Percentiles rank a stretch among this genome's conserved stretches.
Evolutionary conservation across 2,888 invertebrate species (phyloP).

Genomic region (Rhyacophila evoluta): DNA sequence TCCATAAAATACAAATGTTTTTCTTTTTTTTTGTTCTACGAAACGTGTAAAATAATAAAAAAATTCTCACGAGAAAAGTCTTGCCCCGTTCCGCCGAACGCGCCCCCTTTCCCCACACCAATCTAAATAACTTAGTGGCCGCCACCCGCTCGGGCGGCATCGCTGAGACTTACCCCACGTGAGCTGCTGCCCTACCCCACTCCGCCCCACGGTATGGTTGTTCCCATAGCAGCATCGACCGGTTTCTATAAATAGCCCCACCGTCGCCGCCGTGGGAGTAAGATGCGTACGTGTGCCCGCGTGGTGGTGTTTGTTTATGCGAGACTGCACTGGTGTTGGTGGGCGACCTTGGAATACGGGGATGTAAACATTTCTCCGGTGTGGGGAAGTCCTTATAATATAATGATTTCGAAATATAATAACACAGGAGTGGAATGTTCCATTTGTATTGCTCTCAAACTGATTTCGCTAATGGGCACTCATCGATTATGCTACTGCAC

Average conservation of each 20-base stretch:
- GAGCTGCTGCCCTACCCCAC: conserved; percentile 63
- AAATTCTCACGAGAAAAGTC: background rate
- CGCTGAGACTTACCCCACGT: conserved; percentile 22
- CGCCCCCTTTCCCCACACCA: background rate
- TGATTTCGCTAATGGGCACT: too few relatives aligned
- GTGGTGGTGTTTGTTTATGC: conserved; percentile 17
- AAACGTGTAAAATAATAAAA: background rate
- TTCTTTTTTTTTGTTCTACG: background rate
- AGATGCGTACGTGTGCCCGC: conserved; percentile 13
- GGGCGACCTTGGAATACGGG: conserved; percentile 13
- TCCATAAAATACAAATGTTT: background rate
- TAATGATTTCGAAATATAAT: conserved; percentile 5
- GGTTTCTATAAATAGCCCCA: conserved; percentile 59
- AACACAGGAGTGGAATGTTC: background rate
- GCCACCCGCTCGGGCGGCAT: background rate
- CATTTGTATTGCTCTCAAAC: too few relatives aligned
- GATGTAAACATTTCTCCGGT: conserved; percentile 12
- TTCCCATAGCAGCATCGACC: conserved; percentile 55
- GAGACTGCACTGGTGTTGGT: background rate
- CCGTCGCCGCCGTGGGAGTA: conserved; percentile 52
- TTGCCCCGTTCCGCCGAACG: background rate
- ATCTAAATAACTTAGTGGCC: conserved; percentile 14
- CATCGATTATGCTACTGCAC: too few relatives aligned
- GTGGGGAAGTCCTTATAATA: background rate
- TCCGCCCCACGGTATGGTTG: conserved; percentile 61